Conservation (phyloP, 2,797 vertebrate genomes). For the Karalla daura region DNA sequence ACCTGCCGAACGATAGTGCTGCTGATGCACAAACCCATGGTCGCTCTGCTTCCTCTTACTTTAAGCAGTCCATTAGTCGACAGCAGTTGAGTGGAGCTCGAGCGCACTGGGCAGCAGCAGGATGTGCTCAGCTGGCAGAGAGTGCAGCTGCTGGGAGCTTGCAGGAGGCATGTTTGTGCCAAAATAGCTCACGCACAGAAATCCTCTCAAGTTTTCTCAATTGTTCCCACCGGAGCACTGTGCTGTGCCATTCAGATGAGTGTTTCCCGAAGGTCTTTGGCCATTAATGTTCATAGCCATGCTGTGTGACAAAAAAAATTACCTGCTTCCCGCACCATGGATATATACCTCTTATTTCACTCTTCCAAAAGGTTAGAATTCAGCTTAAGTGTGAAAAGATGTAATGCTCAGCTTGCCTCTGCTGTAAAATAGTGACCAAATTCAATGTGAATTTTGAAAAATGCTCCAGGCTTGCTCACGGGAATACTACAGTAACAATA, state of each 20-base stretch:
- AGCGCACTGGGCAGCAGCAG: slow-evolving; percentile 57
- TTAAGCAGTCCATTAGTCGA: slow-evolving; percentile 62
- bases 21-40: slow-evolving; percentile 27
- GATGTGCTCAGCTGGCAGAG: slow-evolving; percentile 58
- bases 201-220: slow-evolving; percentile 37
- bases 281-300: slow-evolving; percentile 30
- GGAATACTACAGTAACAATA: slow-evolving; percentile 39
- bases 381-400: background rate
- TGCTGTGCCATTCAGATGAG: slow-evolving; percentile 23
- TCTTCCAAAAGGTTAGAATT: background rate
- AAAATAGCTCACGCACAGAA: slow-evolving; percentile 39
- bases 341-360: slow-evolving; percentile 15
- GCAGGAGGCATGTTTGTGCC: slow-evolving; percentile 57
- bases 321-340: background rate
- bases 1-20: slow-evolving; percentile 50
- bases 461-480: background rate
- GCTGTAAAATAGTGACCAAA: slow-evolving; percentile 23
- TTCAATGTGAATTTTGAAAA: slow-evolving; percentile 12
- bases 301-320: background rate
- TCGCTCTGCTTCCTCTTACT: slow-evolving; percentile 22
- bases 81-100: slow-evolving; percentile 45
- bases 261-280: slow-evolving; percentile 8
- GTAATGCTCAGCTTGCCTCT: background rate
- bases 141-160: slow-evolving; percentile 40
- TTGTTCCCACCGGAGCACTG: slow-evolving; percentile 25